Evolutionary conservation across 2,888 invertebrate genomes (phyloP), one percentile per base, ranked within the genome.

Genomic region (Pasiphila rectangulata): DNA sequence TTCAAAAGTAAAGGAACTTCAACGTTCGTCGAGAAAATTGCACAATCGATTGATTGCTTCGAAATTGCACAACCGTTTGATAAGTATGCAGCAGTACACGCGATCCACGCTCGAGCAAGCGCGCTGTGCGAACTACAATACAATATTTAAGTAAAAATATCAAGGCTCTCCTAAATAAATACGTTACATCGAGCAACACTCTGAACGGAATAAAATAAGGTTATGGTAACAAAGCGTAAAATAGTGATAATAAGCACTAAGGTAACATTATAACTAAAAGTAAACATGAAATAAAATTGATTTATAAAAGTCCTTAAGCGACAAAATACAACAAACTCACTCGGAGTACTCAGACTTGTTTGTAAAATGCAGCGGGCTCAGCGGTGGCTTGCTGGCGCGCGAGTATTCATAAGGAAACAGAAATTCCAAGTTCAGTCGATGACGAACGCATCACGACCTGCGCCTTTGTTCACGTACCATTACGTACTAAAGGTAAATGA

Each of bases 141-240:
- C 30, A 32, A 37, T 56, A 56, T 51, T 51, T 23, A 55, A 58
- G 42, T 44, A 51, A 49, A 51, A 37, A 51, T 50, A 46, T 32
- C 34, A 50, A 46, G 30, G 45, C 21, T 25, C 27, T 48, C 38
- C 19, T 43, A 47, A 46, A 56, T 51, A 51, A 51, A 51, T 47
- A 51, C 39, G 45, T 32, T 41, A 42, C 41, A 49, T 36, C 41
- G 34, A 30, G 40, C 53, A 42, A 54, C 38, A 48, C 46, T 42
- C 46, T 23, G 35, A 45, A 52, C 50, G 36, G 13, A 41, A 54
- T 46, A 41, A 66, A 66, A 73, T 69, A 75, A 51, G 65, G 61
- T 69, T 71, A 75, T 82, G 82, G 84, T 85, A 84, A 85, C 83
- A 73, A 74, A 74, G 70, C 72, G 73, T 81, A 70, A 79, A 75